Base-by-base conservation (phyloP, 2,888 invertebrate genomes). In the Cryptus armator region DNA sequence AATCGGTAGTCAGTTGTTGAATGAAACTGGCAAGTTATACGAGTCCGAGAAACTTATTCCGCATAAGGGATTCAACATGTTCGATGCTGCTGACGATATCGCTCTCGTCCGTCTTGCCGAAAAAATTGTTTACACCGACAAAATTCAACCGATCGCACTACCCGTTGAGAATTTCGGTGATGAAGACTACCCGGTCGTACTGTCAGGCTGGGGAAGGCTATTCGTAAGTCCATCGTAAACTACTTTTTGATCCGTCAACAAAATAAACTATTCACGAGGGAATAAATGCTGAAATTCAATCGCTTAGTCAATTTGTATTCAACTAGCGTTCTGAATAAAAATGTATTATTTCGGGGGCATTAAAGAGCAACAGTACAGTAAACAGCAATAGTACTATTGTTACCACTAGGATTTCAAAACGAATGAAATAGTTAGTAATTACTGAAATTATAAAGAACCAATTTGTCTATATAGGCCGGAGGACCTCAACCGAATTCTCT, bases 401-500 rank as follows among this genome's bases (percentile, higher is more conserved):
- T 12, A n/a, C 3, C 1, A 51, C 4, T 6, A 51, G 2, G 1
- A n/a, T 51, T 51, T 14, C 6, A 14, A 51, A 16, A 51, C n/a
- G 7, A 51, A 51, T 51, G 6, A 44, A 51, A 51, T 16, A 51
- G 2, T 51, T 3, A n/a, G n/a, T n/a, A n/a, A n/a, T n/a, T n/a
- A 9, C 16, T 6, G 1, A 14, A 51, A 51, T 12, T 56, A 7
- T 71, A 44, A 53, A 71, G 10, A 37, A 12, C 16, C 66, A 32
- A 71, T 77, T 67, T 43, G 62, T 19, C 62, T 44, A 12, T 44
- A 14, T 29, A 83, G 85, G 19, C 12, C 12, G 12, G 76, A 6
- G 80, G 86, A 32, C 10, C 19, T 0, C 14, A 1, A 14, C 82
- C 86, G 1, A 77, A 87, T 43, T 62, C 72, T 2, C 51, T 87